Evolutionary conservation across 2,797 vertebrate genomes (phyloP), one percentile per base, ranked within the genome.

Genomic region (Parauchenoglanis punctatus): DNA sequence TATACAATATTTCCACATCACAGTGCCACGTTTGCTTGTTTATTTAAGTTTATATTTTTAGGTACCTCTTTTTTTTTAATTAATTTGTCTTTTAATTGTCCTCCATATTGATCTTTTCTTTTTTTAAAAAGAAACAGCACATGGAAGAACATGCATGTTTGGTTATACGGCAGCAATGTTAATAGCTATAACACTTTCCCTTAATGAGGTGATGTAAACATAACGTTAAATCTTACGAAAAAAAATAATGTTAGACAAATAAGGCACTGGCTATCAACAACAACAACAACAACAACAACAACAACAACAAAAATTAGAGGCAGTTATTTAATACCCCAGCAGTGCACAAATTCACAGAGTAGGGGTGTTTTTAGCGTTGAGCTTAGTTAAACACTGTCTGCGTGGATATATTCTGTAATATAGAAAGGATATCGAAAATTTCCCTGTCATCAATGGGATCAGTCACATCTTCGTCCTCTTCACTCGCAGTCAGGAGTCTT

Each of bases 401-500:
- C 46, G 56, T 18, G n/a, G 2, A 49, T 2, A 5, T 20, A 56
- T 54, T 56, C 52, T 56, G 25, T 13, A 56, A 75, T n/a, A 15
- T n/a, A 35, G 18, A 75, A 91, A 96, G 97, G 98, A 99, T 99
- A 99, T 99, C 97, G 86, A 99, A 99, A 81, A 99, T 97, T 92
- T 99, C 97, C 31, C 97, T 93, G 92, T 96, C 96, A 76, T 99
- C 97, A 90, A 98, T 97, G 81, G 95, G 93, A 89, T 99, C 98
- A 0, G 95, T 94, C 49, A 97, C 92, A 67, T 97, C 94, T 23
- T 98, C 97, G 7, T 98, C 97, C 91, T 97, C 97, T 46, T 99
- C 98, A 0, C 93, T 92, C 0, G 95, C 94, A 0, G 97, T 97
- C 83, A 96, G 92, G 12, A 94, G 93, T 86, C 98, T 94, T 86